Base-by-base conservation (phyloP, 2,113 vertebrate species). In the Antechinus flavipes region DNA sequence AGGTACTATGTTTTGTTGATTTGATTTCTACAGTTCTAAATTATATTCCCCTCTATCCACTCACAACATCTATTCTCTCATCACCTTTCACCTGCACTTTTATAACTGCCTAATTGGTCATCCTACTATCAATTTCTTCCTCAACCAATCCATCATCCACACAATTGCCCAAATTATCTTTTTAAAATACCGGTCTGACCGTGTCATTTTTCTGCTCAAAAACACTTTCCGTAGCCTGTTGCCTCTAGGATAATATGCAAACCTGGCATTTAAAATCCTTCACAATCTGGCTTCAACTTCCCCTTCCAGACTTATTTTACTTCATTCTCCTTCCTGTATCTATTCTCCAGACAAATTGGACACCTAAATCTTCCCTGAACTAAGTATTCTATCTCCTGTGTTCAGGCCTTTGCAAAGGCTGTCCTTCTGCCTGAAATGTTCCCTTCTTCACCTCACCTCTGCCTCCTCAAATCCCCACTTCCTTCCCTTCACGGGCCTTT, bases 231-330 rank as follows among this genome's bases (percentile, higher is more conserved):
- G n/a, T 35, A 84, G 68, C 68, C 68, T 84, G 68, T 84, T 84
- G 68, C n/a, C n/a, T 42, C n/a, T 42, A 84, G 68, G 35, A 84
- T 84, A 84, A 84, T 84, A 84, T 84, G 68, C 68, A 84, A 84
- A 84, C 68, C 68, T 84, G 68, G 68, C 68, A 84, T 84, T 84
- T 84, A 84, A 84, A 84, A 84, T 35, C 68, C n/a, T 84, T 84
- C 68, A 84, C 68, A 84, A 42, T 84, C 68, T 84, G 68, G 68
- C 68, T 42, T 19, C 68, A 84, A 23, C 68, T n/a, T 84, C n/a
- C 35, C 68, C n/a, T 84, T 84, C 68, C 68, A 84, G 68, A 84
- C 68, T 84, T 84, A 84, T 84, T 84, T 84, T 84, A 84, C n/a
- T 84, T 84, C 68, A 2, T 84, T 84, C 19, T 42, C 68, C 19